phyloP scores from a whole-genome alignment of 2,888 invertebrate genomes.

The Diabrotica balteata region DNA sequence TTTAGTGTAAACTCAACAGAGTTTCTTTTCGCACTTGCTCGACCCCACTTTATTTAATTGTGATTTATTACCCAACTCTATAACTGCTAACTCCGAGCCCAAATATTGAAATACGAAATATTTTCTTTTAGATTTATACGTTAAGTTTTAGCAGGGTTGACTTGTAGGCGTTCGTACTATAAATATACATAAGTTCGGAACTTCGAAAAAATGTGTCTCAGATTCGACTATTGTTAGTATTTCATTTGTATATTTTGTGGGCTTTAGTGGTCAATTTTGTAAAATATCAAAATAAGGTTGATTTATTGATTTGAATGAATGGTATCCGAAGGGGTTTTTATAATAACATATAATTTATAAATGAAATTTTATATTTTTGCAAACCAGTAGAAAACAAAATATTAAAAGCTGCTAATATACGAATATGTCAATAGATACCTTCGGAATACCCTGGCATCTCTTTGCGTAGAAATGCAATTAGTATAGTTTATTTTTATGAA shows the following conservation, averaged over 20 bases:
- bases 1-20: slow-evolving; percentile 44
- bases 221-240: slow-evolving; percentile 17
- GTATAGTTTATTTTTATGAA: too few species aligned
- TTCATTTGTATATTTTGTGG: slow-evolving; percentile 10
- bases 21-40: slow-evolving; percentile 39
- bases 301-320: slow-evolving; percentile 2
- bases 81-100: slow-evolving; percentile 39
- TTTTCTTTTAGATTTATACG: slow-evolving; percentile 38
- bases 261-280: slow-evolving; percentile 11
- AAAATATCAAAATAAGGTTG: slow-evolving; percentile 14
- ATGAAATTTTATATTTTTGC: too few species aligned
- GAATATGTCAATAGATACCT: too few species aligned
- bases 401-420: too few species aligned
- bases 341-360: too few species aligned
- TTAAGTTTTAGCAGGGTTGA: slow-evolving; percentile 26
- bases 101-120: slow-evolving; percentile 42
- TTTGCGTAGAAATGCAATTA: too few species aligned
- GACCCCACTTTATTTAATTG: slow-evolving; percentile 48
- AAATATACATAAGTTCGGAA: slow-evolving; percentile 26
- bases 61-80: slow-evolving; percentile 46
- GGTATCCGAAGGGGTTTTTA: not conserved
- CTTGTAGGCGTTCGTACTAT: slow-evolving; percentile 25
- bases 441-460: too few species aligned
- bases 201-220: slow-evolving; percentile 15
- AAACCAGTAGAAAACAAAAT: too few species aligned